phyloP scores from a whole-genome alignment of 2,888 invertebrate species.

The Orthonychiurus folsomi region DNA sequence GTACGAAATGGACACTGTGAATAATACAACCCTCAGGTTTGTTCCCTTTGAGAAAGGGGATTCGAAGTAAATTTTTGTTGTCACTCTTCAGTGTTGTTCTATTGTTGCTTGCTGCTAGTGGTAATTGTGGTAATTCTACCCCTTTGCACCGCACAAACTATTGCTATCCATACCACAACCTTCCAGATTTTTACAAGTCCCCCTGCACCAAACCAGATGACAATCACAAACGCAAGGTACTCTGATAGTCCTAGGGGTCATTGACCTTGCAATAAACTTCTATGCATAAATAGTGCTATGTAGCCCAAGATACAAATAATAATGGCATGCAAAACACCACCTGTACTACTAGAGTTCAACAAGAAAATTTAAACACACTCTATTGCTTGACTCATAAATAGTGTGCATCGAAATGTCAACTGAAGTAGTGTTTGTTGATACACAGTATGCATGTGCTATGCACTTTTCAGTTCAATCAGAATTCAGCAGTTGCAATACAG shows the following conservation, averaged over 20 bases:
- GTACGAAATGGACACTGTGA: constrained; percentile 19
- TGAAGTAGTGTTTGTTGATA: background rate
- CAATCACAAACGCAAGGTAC: background rate
- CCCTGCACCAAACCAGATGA: background rate
- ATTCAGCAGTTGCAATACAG: no score
- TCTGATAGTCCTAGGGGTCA: no score
- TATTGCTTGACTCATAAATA: no score
- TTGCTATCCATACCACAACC: background rate
- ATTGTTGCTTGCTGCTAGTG: background rate
- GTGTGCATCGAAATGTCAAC: background rate
- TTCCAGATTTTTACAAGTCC: background rate
- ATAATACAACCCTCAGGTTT: background rate
- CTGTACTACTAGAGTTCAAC: no score
- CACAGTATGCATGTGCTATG: background rate
- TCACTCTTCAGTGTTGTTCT: background rate
- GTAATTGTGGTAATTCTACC: background rate
- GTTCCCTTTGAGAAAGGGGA: background rate
- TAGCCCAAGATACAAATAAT: no score
- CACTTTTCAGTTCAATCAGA: no score
- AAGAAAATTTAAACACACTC: no score
- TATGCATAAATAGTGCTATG: no score
- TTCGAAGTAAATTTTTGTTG: background rate
- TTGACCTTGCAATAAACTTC: no score
- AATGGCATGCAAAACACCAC: no score
- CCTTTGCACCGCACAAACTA: background rate